phyloP scores from a whole-genome alignment of 2,888 invertebrate genomes.

The Drosophila incognita region DNA sequence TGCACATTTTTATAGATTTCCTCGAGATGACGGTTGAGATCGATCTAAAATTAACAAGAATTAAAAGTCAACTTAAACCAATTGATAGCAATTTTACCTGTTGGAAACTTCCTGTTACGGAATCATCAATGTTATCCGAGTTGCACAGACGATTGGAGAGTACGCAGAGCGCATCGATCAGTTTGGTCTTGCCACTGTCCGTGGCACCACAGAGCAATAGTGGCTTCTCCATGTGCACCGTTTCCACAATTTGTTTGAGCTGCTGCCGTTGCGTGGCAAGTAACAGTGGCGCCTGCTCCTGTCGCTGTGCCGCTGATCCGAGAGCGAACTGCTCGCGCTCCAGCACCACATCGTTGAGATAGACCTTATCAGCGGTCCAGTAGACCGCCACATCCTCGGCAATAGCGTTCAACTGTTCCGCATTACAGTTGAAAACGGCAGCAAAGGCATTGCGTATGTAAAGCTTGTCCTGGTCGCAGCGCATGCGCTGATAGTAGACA shows the following conservation, averaged over 20 bases:
- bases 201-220: conserved; percentile 87
- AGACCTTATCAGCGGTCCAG: conserved; percentile 87
- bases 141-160: conserved; percentile 82
- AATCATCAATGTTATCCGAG: conserved; percentile 84
- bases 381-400: conserved; percentile 87
- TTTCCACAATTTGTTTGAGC: conserved; percentile 93
- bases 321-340: conserved; percentile 84
- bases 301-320: conserved; percentile 52
- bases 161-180: conserved; percentile 82
- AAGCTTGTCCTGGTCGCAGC: conserved; percentile 91
- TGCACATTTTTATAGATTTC: conserved; percentile 86
- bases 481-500: conserved; percentile 94
- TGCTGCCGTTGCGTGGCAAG: conserved; percentile 88
- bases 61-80: too few relatives aligned
- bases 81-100: conserved; percentile 87
- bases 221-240: conserved; percentile 96
- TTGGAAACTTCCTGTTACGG: conserved; percentile 95
- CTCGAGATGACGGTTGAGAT: conserved; percentile 88
- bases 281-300: conserved; percentile 85
- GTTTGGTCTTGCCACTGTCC: conserved; percentile 85
- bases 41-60: conserved; percentile 69
- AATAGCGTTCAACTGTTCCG: conserved; percentile 80
- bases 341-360: conserved; percentile 88
- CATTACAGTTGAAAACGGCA: conserved; percentile 85
- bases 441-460: conserved; percentile 87